Conservation (phyloP, 30 jellyfish, hydroid and myxozoan species). For the Turritopsis dohrnii region DNA sequence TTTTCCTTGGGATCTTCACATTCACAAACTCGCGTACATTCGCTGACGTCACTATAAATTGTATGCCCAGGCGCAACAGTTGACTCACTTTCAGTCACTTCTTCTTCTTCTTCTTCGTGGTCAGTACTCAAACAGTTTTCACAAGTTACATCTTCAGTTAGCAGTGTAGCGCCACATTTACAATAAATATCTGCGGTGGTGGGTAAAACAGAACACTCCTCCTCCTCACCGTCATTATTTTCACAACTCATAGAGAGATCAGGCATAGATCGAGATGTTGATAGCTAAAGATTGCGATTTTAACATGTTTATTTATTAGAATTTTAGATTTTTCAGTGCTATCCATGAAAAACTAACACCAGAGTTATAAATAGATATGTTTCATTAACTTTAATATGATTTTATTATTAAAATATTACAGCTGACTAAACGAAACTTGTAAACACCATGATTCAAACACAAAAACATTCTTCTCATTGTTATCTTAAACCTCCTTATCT, state of each 20-base stretch:
- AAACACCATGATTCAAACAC: background rate
- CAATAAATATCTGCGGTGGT: background rate
- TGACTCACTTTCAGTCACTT: background rate
- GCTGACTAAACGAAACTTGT: background rate
- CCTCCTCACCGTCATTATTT: background rate
- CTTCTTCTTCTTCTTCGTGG: background rate
- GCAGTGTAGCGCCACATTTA: constrained; percentile 18
- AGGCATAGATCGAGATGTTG: constrained; percentile 12
- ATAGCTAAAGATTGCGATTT: background rate
- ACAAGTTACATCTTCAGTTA: constrained; percentile 2
- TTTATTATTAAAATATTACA: background rate
- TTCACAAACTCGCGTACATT: background rate
- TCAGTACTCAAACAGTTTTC: constrained; percentile 11
- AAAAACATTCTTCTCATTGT: background rate
- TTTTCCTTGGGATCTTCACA: constrained; percentile 15
- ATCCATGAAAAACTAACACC: background rate
- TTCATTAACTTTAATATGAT: background rate
- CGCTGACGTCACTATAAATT: background rate
- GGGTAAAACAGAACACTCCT: background rate
- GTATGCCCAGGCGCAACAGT: background rate
- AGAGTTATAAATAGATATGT: background rate
- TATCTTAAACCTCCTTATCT: background rate
- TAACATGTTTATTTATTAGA: too few relatives aligned
- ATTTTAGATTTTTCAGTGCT: background rate
- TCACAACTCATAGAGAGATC: constrained; percentile 13